Evolutionary conservation across 2,888 invertebrate species (phyloP), one percentile per base, ranked within the genome.

Genomic region (Thereva nobilitata): DNA sequence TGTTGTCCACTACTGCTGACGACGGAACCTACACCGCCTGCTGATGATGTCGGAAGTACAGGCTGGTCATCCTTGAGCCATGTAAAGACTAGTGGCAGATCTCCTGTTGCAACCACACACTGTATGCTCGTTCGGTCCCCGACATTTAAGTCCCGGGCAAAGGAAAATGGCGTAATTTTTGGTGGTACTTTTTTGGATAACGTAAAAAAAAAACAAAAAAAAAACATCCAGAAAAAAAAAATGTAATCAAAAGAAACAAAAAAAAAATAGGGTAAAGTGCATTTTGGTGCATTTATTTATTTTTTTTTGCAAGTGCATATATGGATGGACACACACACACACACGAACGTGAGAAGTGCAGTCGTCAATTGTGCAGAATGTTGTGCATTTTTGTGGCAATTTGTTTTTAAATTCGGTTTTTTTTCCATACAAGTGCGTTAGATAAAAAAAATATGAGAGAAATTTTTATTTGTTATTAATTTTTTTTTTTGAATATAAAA

Each of bases 121-220:
- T 85, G 85, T 74, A 86, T 81, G 78, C 84, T 84, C 73, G 84
- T 84, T 73, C 86, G 83, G 78, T 85, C 85, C 73, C 85, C 85
- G 77, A 84, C 84, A 78, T 84, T 84, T 76, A 85, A 79, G 80
- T 85, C 84, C 76, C 84, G 84, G 75, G 86, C 85, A 81, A 88
- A 88, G 76, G 82, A 82, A 80, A 88, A 87, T 76, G 86, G 85
- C 78, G 87, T 86, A 77, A 86, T 85, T 82, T 85, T 85, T 76
- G 86, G 86, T 75, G 86, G 85, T 78, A 86, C 86, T 86, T 81
- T n/a, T 9, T n/a, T 47, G 7, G n/a, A 23, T 57, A 8, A 23
- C 44, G 10, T 10, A 12, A 54, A 37, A 50, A 47, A 41, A 50
- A 42, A 52, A 52, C 34, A 8, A 41, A 37, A 50, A 47, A 41